Conservation (phyloP, 2,888 invertebrate genomes). For the Monochamus alternatus region DNA sequence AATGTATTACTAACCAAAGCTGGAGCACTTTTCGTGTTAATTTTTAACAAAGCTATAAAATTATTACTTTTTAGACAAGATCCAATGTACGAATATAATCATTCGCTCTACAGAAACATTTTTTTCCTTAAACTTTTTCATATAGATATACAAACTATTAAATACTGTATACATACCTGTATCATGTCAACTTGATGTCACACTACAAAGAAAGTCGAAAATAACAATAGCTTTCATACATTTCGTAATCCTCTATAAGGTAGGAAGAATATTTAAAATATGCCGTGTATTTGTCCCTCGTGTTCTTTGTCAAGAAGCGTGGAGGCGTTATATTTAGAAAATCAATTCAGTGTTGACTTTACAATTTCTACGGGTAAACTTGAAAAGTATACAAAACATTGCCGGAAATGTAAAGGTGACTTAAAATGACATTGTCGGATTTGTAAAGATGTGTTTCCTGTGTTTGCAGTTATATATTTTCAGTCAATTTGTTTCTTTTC, state of each 20-base stretch:
- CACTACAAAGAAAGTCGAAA: constrained; percentile 1
- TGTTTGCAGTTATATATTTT: constrained; percentile 39
- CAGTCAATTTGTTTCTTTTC: constrained; percentile 22
- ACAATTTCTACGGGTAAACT: constrained; percentile 58
- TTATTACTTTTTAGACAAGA: too few species aligned
- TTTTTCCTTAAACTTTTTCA: too few species aligned
- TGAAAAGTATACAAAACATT: constrained; percentile 51
- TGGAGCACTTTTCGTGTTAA: too few species aligned
- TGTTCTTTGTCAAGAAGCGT: constrained; percentile 60
- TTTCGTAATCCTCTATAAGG: constrained; percentile 26
- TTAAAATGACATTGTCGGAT: constrained; percentile 40
- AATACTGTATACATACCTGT: background rate
- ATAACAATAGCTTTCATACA: constrained; percentile 5
- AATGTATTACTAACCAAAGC: too few species aligned
- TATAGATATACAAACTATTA: background rate
- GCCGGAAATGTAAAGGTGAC: constrained; percentile 51
- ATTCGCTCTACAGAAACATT: too few species aligned
- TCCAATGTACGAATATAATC: too few species aligned
- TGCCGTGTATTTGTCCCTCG: constrained; percentile 58
- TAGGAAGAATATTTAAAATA: constrained; percentile 31
- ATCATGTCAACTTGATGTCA: constrained; percentile 15
- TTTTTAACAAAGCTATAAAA: too few species aligned
- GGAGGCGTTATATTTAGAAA: constrained; percentile 61
- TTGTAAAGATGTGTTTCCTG: constrained; percentile 45
- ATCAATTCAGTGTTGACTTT: constrained; percentile 61